phyloP scores from a whole-genome alignment of 2,113 vertebrate genomes.

The Bungarus multicinctus region DNA sequence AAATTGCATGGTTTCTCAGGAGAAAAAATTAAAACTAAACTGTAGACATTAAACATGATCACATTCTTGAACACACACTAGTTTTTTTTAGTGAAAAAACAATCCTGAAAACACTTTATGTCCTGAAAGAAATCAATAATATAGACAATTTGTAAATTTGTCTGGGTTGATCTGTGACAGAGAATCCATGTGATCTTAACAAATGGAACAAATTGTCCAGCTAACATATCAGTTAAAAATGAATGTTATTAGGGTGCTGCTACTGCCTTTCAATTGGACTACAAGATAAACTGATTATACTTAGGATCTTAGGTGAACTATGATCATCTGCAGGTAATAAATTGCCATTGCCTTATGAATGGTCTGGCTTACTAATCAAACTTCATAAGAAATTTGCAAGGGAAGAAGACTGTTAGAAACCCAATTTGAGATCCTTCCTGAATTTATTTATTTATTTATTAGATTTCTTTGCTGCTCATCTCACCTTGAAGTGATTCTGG shows the following conservation, averaged over 20 bases:
- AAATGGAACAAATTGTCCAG: neutral
- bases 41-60: constrained; percentile 43
- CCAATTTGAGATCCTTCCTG: neutral
- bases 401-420: neutral
- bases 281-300: neutral
- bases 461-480: neutral
- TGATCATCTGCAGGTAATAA: neutral
- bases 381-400: neutral
- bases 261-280: neutral
- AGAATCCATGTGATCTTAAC: neutral
- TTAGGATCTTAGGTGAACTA: neutral
- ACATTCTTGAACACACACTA: constrained; percentile 19
- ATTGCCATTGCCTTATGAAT: neutral
- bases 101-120: constrained; percentile 29
- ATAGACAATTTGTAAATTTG: neutral
- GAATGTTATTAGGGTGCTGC: neutral
- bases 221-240: neutral
- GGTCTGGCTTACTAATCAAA: neutral
- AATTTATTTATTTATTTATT: neutral
- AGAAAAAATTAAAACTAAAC: constrained; percentile 58
- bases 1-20: constrained; percentile 58
- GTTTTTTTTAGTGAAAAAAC: neutral
- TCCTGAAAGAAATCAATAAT: constrained; percentile 5
- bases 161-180: neutral
- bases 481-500: neutral